Evolutionary conservation across 2,797 vertebrate genomes (phyloP), one percentile per base, ranked within the genome.

Genomic region (Myioborus melanocephalus): DNA sequence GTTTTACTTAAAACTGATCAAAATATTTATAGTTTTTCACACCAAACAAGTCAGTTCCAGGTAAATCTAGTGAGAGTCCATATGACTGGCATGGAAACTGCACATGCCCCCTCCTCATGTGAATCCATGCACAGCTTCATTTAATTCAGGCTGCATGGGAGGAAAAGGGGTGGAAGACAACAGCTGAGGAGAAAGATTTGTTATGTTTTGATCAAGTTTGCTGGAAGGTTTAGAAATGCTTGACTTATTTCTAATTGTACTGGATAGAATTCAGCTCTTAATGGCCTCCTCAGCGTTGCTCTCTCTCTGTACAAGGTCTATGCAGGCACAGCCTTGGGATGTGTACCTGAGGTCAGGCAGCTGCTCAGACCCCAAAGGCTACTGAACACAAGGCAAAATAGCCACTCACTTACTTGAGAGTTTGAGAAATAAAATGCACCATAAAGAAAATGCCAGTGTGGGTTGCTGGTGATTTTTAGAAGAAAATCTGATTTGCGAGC

Each of bases 401-500:
- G 55, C 28, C 55, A 60, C 18, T 9, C 61, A 57, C 37, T 30
- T 63, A 37, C 32, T 32, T 24, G 20, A 41, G 43, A 78, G 57
- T 13, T 0, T 78, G 73, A 68, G 63, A 87, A 94, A 77, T 4
- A 57, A 93, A 90, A 76, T 3, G 17, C 28, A 43, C 22, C 7
- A 39, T 72, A 91, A 88, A 59, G 20, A 63, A 86, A 78, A 78
- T 0, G 0, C 14, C 28, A 60, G 21, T 22, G 53, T 64, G 75
- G 8, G 15, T 27, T 84, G 63, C 23, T 70, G 63, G 35, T 63
- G 77, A 78, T 41, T 88, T 95, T 86, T 24, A 83, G 83, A 93
- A 10, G 59, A 76, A 87, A 94, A 91, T 72, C 66, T 88, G 70
- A 79, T 91, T 93, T 88, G 69, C 6, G 34, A 41, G 41, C 49